phyloP scores from a whole-genome alignment of 1,140 invertebrate species.

The Patella vulgata region DNA sequence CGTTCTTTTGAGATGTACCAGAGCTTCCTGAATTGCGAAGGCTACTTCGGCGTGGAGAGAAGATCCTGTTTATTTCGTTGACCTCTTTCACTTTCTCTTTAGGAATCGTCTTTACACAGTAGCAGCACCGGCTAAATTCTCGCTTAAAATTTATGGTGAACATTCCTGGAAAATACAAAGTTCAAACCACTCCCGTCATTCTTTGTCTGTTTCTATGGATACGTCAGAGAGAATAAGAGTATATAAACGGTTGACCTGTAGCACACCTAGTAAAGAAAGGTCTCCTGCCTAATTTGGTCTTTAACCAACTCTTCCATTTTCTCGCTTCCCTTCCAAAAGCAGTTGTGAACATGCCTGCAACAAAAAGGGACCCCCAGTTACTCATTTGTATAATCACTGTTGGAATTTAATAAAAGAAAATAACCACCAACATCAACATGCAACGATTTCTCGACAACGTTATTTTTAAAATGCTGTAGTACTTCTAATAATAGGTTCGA shows the following conservation, averaged over 20 bases:
- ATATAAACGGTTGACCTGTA: constrained; percentile 3
- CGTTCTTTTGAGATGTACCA: no score
- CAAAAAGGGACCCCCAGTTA: constrained; percentile 20
- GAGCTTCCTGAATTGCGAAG: no score
- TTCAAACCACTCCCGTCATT: not conserved
- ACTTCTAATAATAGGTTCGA: no score
- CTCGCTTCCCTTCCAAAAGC: constrained; percentile 44
- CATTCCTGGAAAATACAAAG: constrained; percentile 48
- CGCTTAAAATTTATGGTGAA: constrained; percentile 62
- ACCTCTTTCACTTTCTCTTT: no score
- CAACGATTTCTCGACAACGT: no score
- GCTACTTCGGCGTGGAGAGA: no score
- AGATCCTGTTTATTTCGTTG: no score
- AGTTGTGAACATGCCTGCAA: constrained; percentile 54
- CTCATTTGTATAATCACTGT: no score
- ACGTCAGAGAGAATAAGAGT: constrained; percentile 4
- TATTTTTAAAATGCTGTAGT: no score
- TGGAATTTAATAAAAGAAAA: no score
- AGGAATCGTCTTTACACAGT: constrained; percentile 42
- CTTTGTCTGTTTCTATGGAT: not conserved
- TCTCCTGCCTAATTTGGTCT: constrained; percentile 5
- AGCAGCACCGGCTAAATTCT: constrained; percentile 57
- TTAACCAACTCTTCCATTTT: constrained; percentile 45
- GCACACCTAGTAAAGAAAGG: constrained; percentile 2
- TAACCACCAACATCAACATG: no score